These are phyloP conservation scores for Alectoris magna DNA, from an alignment of 2,797 vertebrate species.

Conservation along the genomic window DNA sequence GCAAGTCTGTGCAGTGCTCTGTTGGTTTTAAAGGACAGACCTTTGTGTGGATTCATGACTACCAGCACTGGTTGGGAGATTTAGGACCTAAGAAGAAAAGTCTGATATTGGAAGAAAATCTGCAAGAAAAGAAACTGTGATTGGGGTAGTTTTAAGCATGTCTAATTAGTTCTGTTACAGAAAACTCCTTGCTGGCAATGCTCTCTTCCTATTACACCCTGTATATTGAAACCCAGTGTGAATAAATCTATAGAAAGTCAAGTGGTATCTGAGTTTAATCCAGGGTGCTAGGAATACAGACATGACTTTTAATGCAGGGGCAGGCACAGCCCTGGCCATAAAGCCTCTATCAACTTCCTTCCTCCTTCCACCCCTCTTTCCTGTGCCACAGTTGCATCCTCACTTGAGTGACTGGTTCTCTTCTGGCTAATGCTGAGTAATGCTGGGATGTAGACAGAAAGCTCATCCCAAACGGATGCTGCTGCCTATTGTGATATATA, in stretches of 20 bases:
- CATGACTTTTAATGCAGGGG: not conserved
- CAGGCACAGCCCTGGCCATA: not conserved
- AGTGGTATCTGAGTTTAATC: conserved; percentile 25
- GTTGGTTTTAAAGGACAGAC: not conserved
- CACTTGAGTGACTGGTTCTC: conserved; percentile 27
- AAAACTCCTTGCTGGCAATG: not conserved
- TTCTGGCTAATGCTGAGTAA: conserved; percentile 1
- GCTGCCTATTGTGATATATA: not conserved
- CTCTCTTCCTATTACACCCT: not conserved
- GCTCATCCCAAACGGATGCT: not conserved
- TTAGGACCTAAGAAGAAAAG: not conserved
- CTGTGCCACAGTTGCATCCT: conserved; percentile 33
- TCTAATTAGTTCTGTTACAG: not conserved
- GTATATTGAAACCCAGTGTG: not conserved
- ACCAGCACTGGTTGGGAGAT: not conserved
- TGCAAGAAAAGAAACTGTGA: not conserved
- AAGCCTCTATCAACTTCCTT: conserved; percentile 19
- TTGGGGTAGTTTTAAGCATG: not conserved
- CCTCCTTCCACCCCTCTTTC: not conserved
- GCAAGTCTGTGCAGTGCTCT: not conserved
- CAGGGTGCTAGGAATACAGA: not conserved
- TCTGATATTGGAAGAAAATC: not conserved
- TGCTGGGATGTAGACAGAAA: not conserved
- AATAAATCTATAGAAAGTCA: conserved; percentile 35
- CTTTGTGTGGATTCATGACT: not conserved